phyloP scores from a whole-genome alignment of 2,113 vertebrate genomes.

The Sylvia atricapilla region DNA sequence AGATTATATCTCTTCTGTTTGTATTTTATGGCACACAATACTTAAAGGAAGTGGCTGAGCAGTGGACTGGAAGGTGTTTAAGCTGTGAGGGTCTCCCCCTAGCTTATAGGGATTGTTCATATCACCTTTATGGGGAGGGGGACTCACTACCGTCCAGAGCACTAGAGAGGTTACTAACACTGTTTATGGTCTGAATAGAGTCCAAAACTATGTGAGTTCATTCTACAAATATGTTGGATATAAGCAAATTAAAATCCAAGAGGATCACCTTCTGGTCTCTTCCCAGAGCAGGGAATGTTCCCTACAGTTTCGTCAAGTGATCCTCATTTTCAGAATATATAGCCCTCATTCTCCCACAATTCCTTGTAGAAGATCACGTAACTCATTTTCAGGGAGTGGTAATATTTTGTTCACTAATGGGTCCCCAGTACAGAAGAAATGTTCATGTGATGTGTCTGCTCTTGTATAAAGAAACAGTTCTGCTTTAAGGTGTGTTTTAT shows the following conservation, averaged over 20 bases:
- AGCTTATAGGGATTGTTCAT: background rate
- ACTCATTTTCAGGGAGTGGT: background rate
- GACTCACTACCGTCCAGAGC: rapidly evolving
- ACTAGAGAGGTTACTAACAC: background rate
- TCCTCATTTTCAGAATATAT: background rate
- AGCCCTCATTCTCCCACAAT: background rate
- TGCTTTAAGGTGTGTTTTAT: background rate
- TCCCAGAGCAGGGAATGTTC: background rate
- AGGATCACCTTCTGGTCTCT: background rate
- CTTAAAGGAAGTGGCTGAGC: background rate
- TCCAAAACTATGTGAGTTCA: background rate
- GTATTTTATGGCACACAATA: background rate
- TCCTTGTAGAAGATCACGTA: background rate
- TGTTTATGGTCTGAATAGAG: background rate
- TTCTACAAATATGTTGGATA: background rate
- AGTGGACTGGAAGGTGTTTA: background rate
- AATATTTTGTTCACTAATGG: background rate
- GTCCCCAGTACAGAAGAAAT: background rate
- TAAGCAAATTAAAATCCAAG: background rate
- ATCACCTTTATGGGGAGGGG: rapidly evolving
- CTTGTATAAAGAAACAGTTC: background rate
- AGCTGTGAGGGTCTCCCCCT: background rate
- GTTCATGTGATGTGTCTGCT: rapidly evolving
- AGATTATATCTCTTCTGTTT: background rate
- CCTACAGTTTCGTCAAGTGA: background rate